These are phyloP conservation scores for Tenthredo mesomela DNA, from an alignment of 2,888 invertebrate species.

Conservation along the genomic window DNA sequence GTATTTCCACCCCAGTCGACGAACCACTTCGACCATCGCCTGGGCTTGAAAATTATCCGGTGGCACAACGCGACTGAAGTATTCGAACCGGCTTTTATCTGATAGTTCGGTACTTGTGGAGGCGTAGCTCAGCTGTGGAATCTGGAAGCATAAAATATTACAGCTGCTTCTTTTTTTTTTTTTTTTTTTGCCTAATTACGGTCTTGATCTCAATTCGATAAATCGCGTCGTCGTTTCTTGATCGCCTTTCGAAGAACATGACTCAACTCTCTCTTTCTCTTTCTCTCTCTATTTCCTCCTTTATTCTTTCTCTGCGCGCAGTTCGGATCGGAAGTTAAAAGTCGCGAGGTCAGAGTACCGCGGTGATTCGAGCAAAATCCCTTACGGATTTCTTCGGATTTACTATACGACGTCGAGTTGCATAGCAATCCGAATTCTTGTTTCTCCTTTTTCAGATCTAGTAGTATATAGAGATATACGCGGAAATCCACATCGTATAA, in stretches of 20 bases:
- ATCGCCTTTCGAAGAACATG: neutral
- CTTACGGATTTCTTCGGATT: neutral
- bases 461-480: neutral
- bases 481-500: neutral
- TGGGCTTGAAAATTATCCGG: constrained; percentile 86
- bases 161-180: neutral
- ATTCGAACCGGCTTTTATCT: constrained; percentile 85
- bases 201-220: neutral
- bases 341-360: neutral
- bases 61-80: constrained; percentile 86
- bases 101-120: constrained; percentile 86
- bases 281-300: neutral
- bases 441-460: neutral
- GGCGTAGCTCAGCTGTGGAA: constrained; percentile 87
- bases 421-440: neutral
- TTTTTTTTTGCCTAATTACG: neutral
- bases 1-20: constrained; percentile 86
- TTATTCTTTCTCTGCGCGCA: neutral
- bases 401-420: neutral
- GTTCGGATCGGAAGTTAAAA: neutral
- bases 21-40: constrained; percentile 84
- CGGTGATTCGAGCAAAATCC: neutral
- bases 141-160: constrained; percentile 74
- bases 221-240: neutral
- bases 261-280: no score